phyloP scores from a whole-genome alignment of 2,797 vertebrate species.

The Enteromius mattozi region DNA sequence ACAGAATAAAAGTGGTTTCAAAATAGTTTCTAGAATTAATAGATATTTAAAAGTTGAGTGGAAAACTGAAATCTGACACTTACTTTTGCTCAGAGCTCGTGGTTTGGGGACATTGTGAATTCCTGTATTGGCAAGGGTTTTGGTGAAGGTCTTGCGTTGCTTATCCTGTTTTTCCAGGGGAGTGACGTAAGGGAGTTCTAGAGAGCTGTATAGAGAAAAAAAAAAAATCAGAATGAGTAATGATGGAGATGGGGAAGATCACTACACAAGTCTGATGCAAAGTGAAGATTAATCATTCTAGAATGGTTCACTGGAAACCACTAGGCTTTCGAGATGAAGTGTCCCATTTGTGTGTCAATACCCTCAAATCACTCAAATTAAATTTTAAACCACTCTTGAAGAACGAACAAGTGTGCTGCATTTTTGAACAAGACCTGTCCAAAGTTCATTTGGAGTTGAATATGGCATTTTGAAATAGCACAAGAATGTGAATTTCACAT shows the following conservation, averaged over 20 bases:
- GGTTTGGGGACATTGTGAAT: conserved; percentile 82
- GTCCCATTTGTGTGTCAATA: neutral
- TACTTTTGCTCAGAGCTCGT: conserved; percentile 87
- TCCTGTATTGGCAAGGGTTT: conserved; percentile 79
- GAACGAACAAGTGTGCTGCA: neutral
- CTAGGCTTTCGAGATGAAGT: neutral
- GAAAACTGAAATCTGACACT: conserved; percentile 49
- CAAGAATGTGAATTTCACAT: neutral
- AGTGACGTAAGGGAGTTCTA: conserved; percentile 89
- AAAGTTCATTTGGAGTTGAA: neutral
- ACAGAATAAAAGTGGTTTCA: neutral
- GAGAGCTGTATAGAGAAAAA: conserved; percentile 76
- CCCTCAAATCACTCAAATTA: neutral
- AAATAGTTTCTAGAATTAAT: neutral
- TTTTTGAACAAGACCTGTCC: neutral
- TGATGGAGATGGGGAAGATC: neutral
- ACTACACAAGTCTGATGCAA: neutral
- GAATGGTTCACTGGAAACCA: neutral
- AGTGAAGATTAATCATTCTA: neutral
- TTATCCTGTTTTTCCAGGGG: conserved; percentile 86
- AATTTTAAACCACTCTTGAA: neutral
- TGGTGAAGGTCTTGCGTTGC: conserved; percentile 89
- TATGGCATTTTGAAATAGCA: neutral
- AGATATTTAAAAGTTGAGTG: neutral
- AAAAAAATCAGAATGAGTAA: neutral